phyloP scores from a whole-genome alignment of 2,797 vertebrate species.

The Oophaga sylvatica region DNA sequence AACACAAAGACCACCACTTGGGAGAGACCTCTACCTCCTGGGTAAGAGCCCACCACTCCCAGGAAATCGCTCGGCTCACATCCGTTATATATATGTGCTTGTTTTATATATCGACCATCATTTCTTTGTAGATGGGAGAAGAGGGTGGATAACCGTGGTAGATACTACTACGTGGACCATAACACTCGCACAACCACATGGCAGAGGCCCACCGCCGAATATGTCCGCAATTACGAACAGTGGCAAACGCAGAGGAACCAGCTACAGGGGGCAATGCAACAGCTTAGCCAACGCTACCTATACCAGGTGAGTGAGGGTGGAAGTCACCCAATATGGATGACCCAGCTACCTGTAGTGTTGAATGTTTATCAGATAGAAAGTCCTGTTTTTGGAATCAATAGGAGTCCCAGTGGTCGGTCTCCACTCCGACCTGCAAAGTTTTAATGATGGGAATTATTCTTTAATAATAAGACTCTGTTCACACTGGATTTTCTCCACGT shows the following conservation, averaged over 20 bases:
- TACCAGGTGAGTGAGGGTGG: slow-evolving; percentile 84
- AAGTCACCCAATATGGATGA: slow-evolving; percentile 2
- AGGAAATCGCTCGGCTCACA: neutral
- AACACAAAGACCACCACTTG: slow-evolving; percentile 98
- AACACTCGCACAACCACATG: slow-evolving; percentile 97
- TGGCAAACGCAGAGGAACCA: slow-evolving; percentile 96
- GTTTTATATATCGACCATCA: neutral
- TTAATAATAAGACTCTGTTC: too few relatives aligned
- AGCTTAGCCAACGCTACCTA: slow-evolving; percentile 97
- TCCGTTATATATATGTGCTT: neutral
- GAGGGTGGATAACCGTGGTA: slow-evolving; percentile 90
- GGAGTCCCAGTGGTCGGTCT: too few relatives aligned
- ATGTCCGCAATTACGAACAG: slow-evolving; percentile 94
- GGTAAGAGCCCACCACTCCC: slow-evolving; percentile 75
- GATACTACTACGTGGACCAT: slow-evolving; percentile 97
- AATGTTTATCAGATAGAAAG: too few relatives aligned
- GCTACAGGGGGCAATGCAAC: slow-evolving; percentile 97
- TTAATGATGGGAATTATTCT: too few relatives aligned
- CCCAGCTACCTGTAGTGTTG: too few relatives aligned
- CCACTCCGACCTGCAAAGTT: too few relatives aligned
- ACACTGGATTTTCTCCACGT: too few relatives aligned
- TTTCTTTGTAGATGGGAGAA: slow-evolving; percentile 89
- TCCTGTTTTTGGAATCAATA: too few relatives aligned
- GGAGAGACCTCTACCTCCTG: slow-evolving; percentile 94
- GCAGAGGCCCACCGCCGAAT: slow-evolving; percentile 95